phyloP scores from a whole-genome alignment of 2,113 vertebrate species.

The Oncorhynchus nerka region DNA sequence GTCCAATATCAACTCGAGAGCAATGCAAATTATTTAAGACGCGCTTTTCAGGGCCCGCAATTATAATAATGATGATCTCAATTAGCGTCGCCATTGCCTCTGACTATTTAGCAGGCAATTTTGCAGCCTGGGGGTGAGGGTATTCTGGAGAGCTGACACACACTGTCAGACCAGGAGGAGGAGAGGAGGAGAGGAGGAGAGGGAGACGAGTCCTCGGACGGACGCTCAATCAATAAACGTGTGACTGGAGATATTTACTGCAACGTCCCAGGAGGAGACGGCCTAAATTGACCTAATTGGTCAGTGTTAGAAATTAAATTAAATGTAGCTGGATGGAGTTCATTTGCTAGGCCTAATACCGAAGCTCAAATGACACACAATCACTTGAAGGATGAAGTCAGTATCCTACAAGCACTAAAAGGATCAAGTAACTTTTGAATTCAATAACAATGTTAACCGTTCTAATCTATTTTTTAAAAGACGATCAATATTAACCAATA shows the following conservation, averaged over 20 bases:
- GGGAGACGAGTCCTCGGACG: constrained; percentile 18
- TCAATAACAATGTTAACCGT: no score
- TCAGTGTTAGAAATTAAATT: constrained; percentile 54
- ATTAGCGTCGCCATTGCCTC: constrained; percentile 80
- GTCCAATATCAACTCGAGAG: constrained; percentile 80
- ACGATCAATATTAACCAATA: no score
- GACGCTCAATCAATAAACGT: constrained; percentile 68
- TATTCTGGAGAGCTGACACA: constrained; percentile 63
- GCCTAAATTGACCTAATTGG: constrained; percentile 70
- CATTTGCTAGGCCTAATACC: constrained; percentile 1
- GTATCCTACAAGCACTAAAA: neutral
- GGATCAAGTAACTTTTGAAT: neutral
- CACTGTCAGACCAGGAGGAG: constrained; percentile 61
- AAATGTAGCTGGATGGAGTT: constrained; percentile 31
- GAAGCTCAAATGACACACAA: neutral
- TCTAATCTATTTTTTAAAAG: no score
- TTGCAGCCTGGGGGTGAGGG: constrained; percentile 70
- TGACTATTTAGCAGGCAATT: constrained; percentile 80
- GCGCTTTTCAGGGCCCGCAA: constrained; percentile 76
- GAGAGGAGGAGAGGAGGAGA: constrained; percentile 38
- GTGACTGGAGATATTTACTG: constrained; percentile 63
- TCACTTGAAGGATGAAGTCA: constrained; percentile 17
- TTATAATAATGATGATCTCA: constrained; percentile 86
- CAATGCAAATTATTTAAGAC: constrained; percentile 84
- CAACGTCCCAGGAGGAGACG: constrained; percentile 49